Evolutionary conservation across 2,113 vertebrate genomes (phyloP).

Genomic region (Hipposideros armiger): DNA sequence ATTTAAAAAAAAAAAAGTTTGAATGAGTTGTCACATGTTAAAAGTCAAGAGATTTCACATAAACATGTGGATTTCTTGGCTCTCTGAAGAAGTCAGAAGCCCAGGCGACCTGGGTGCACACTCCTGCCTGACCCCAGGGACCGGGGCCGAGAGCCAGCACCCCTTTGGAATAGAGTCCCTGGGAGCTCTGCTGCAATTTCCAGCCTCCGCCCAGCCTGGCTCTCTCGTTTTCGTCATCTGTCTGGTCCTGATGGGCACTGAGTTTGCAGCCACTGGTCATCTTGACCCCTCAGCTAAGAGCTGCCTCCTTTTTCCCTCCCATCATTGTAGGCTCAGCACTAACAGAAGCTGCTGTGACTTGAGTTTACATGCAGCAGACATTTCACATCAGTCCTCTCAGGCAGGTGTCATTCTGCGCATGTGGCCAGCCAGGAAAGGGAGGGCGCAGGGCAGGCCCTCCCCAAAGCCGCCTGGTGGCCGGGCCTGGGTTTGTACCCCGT

Average conservation of each 20-base stretch:
- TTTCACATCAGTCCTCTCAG: fast-evolving
- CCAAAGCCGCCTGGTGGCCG: fast-evolving
- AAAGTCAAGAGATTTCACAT: background rate
- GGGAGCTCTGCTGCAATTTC: fast-evolving
- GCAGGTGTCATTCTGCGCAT: fast-evolving
- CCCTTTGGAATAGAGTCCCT: fast-evolving
- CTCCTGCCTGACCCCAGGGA: background rate
- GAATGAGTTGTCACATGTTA: background rate
- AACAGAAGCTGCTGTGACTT: background rate
- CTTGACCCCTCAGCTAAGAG: background rate
- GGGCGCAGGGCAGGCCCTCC: fast-evolving
- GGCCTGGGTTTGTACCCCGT: too few species aligned
- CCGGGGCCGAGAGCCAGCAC: fast-evolving
- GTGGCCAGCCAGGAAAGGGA: background rate
- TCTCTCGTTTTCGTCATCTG: background rate
- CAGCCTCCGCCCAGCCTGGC: fast-evolving
- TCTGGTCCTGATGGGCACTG: background rate
- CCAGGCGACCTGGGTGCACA: fast-evolving
- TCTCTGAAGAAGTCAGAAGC: background rate
- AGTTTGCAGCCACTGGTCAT: background rate
- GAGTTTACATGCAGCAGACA: fast-evolving
- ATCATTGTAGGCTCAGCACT: fast-evolving
- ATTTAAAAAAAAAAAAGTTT: background rate
- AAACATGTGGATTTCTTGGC: background rate
- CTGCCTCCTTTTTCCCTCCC: background rate